A percentile compares a stretch with the other conserved stretches of the same genome.
Conservation (phyloP, 2,888 invertebrate genomes). For the Hyposoter dolosus region DNA sequence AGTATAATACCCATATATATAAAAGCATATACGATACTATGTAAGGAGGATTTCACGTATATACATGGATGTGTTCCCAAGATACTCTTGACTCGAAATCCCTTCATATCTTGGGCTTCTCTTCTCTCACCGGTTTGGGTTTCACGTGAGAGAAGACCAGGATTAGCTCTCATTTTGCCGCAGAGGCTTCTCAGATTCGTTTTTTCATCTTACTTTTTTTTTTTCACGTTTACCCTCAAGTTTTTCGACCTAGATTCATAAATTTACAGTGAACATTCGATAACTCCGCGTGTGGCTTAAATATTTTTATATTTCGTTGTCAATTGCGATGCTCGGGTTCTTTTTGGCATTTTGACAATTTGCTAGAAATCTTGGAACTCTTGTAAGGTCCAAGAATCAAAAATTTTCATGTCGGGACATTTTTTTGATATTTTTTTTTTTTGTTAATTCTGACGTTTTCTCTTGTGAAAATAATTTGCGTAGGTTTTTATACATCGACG, state of each 20-base stretch:
- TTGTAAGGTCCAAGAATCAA: not conserved
- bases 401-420: not conserved
- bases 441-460: not conserved
- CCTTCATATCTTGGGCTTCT: conserved; percentile 65
- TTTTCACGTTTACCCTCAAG: not conserved
- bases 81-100: conserved; percentile 63
- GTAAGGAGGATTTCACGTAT: conserved; percentile 8
- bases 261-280: conserved; percentile 5
- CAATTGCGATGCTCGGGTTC: not conserved
- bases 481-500: not conserved
- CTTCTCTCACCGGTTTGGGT: conserved; percentile 62
- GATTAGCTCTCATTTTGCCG: conserved; percentile 65
- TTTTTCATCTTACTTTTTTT: conserved; percentile 5
- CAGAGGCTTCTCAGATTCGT: conserved; percentile 57
- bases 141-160: conserved; percentile 65
- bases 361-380: not conserved
- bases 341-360: not conserved
- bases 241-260: conserved; percentile 40
- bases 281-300: not conserved
- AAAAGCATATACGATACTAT: conserved; percentile 43
- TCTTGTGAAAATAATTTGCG: not conserved
- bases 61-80: conserved; percentile 9
- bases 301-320: not conserved
- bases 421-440: not conserved
- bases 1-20: conserved; percentile 60